Evolutionary conservation across 2,797 vertebrate genomes (phyloP).

Genomic region (Enteromius mattozi): DNA sequence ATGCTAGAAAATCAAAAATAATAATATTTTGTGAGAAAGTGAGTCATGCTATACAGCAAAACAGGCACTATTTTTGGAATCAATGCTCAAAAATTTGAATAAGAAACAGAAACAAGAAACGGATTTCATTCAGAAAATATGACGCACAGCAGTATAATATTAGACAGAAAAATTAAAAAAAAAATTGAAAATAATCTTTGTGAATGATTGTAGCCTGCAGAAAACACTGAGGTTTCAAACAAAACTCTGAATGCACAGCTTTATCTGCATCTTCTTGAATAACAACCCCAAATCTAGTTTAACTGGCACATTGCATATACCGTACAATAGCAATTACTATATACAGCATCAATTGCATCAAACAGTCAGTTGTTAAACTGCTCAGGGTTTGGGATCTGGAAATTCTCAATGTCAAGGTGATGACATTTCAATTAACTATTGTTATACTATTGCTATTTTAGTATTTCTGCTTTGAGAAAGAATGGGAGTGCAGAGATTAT

Average conservation of each 20-base stretch:
- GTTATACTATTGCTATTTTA: background rate
- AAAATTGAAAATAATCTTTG: background rate
- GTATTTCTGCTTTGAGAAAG: background rate
- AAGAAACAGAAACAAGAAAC: background rate
- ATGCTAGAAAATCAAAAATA: background rate
- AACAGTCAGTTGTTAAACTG: background rate
- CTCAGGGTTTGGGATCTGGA: background rate
- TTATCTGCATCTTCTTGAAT: background rate
- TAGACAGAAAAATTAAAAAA: background rate
- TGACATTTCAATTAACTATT: background rate
- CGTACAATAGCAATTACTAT: background rate
- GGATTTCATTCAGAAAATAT: background rate
- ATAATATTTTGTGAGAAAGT: background rate
- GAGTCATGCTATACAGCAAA: background rate
- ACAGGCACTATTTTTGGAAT: background rate
- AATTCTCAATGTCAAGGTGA: background rate
- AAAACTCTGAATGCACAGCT: background rate
- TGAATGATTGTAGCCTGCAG: background rate
- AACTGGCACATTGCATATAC: background rate
- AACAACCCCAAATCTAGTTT: background rate
- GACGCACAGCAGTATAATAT: background rate
- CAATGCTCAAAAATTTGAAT: background rate
- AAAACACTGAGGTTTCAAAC: background rate
- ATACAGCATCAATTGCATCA: background rate
- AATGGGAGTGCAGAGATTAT: background rate